Evolutionary conservation across 2,113 vertebrate genomes (phyloP).

Genomic region (Delphinapterus leucas): DNA sequence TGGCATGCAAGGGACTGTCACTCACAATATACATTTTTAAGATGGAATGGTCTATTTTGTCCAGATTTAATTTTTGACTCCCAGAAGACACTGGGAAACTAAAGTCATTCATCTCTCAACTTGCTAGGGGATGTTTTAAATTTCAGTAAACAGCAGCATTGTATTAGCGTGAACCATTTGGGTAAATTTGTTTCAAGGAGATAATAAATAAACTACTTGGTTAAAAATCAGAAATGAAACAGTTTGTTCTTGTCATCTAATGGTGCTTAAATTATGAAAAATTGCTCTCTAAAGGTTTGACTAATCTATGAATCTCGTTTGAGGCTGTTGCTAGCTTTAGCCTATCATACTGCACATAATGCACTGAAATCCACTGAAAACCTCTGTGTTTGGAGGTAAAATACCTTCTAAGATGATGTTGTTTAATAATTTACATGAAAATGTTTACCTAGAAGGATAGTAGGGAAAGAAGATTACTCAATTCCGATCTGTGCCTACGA

Average conservation of each 20-base stretch:
- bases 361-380: not conserved
- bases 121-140: conserved; percentile 43
- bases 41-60: conserved; percentile 53
- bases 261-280: conserved; percentile 77
- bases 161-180: conserved; percentile 15
- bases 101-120: conserved; percentile 58
- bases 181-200: conserved; percentile 68
- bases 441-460: not conserved
- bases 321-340: conserved; percentile 9
- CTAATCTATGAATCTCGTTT: conserved; percentile 65
- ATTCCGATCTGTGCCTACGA: not conserved
- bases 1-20: not conserved
- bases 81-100: not conserved
- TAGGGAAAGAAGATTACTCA: not conserved
- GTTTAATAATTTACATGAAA: conserved; percentile 16
- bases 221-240: conserved; percentile 67
- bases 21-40: conserved; percentile 35
- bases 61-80: conserved; percentile 51
- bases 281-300: conserved; percentile 51
- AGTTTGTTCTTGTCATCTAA: conserved; percentile 77
- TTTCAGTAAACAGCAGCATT: conserved; percentile 37
- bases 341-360: not conserved
- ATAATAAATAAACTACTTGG: conserved; percentile 75
- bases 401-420: not conserved
- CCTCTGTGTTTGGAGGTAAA: conserved; percentile 28